Conservation (phyloP, 1,140 invertebrate species). For the Hetaerina americana region DNA sequence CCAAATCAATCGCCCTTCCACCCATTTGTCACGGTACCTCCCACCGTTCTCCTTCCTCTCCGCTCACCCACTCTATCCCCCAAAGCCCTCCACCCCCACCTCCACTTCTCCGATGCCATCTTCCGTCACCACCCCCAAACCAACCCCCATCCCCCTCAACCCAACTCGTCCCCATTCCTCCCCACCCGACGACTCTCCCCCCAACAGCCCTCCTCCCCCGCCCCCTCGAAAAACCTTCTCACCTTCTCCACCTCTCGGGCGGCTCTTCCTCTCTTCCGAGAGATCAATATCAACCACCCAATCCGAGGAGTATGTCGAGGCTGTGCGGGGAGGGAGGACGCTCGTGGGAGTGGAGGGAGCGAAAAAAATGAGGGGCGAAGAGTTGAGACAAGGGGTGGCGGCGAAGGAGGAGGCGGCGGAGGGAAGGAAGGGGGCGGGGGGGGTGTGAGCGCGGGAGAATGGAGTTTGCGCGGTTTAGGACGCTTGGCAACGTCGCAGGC, state of each 20-base stretch:
- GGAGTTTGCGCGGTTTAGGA: neutral
- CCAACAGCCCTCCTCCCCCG: neutral
- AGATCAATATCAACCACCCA: neutral
- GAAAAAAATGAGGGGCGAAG: neutral
- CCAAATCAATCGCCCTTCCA: too few species aligned
- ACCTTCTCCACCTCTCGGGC: neutral
- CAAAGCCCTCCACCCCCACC: neutral
- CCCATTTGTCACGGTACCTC: too few species aligned
- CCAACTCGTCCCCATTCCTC: neutral
- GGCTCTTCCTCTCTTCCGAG: neutral
- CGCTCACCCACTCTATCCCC: neutral
- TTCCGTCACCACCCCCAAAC: neutral
- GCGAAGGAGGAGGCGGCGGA: neutral
- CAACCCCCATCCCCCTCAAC: neutral
- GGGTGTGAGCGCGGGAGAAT: neutral
- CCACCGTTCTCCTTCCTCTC: too few species aligned
- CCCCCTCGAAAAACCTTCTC: neutral
- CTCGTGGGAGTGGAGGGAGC: too few species aligned
- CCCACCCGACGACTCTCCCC: neutral
- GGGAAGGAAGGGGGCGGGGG: neutral
- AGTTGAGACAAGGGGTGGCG: neutral
- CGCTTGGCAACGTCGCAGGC: neutral
- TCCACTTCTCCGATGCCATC: neutral
- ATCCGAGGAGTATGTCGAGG: neutral
- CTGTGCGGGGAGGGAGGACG: too few species aligned